A percentile compares a stretch with the other conserved stretches of the same genome.
These are phyloP conservation scores for Daboia siamensis DNA, from an alignment of 2,113 vertebrate species.

Conservation along the genomic window DNA sequence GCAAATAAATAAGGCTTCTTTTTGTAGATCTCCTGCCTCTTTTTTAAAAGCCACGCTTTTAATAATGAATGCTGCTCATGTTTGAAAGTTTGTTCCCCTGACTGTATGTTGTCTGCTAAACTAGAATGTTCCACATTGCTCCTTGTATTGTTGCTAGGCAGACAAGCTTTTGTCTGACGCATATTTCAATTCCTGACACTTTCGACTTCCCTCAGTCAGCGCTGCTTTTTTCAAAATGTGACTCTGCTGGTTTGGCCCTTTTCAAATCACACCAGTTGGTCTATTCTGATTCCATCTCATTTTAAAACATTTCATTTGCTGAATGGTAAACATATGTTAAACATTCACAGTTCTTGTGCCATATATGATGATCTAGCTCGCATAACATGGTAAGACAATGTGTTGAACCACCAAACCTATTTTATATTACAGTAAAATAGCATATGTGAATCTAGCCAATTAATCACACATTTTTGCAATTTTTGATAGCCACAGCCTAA, in stretches of 20 bases:
- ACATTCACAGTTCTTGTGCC: not conserved
- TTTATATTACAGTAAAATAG: not conserved
- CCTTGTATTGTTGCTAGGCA: conserved; percentile 62
- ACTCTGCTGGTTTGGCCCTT: conserved; percentile 36
- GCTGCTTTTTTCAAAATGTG: conserved; percentile 28
- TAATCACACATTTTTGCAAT: accelerated
- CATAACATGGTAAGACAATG: not conserved
- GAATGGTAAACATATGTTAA: not conserved
- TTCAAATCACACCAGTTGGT: conserved; percentile 24
- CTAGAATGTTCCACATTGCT: conserved; percentile 40
- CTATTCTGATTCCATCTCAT: conserved; percentile 10
- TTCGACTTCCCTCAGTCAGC: conserved; percentile 50
- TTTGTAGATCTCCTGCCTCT: accelerated
- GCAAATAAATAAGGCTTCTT: accelerated
- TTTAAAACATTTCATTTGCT: conserved; percentile 39
- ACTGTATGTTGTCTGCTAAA: conserved; percentile 14
- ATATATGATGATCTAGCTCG: not conserved
- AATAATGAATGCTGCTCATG: not conserved
- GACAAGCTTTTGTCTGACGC: conserved; percentile 47
- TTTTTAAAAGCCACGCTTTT: not conserved
- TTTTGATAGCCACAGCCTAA: not conserved
- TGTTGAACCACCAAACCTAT: not conserved
- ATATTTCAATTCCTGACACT: conserved; percentile 47
- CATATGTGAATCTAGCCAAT: not conserved
- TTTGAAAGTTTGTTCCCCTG: not conserved